Evolutionary conservation across 2,797 vertebrate species (phyloP).

Genomic region (Brotula barbata): DNA sequence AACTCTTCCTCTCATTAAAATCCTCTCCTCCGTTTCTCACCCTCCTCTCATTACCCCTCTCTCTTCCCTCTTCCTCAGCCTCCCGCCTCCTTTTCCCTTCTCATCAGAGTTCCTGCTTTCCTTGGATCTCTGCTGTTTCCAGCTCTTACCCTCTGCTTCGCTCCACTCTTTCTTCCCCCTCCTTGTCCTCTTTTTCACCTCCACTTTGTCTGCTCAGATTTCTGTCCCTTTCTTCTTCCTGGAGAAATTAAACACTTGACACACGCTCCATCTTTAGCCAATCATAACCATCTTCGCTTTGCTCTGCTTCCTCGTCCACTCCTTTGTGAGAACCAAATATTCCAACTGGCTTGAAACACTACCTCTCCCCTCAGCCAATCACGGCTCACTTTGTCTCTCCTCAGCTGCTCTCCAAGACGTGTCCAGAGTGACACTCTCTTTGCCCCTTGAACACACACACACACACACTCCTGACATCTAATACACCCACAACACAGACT

Average conservation of each 20-base stretch:
- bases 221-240: constrained; percentile 49
- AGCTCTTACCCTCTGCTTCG: constrained; percentile 31
- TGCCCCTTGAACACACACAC: constrained; percentile 6
- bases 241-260: constrained; percentile 39
- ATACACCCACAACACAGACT: constrained; percentile 19
- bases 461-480: constrained; percentile 19
- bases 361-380: constrained; percentile 64
- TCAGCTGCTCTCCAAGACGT: constrained; percentile 25
- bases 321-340: constrained; percentile 53
- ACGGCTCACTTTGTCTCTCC: constrained; percentile 8
- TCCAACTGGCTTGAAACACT: constrained; percentile 46
- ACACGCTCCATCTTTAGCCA: constrained; percentile 28
- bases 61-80: constrained; percentile 40
- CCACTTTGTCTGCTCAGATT: constrained; percentile 44
- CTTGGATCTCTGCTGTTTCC: neutral
- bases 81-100: constrained; percentile 34
- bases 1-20: constrained; percentile 47
- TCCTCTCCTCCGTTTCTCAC: constrained; percentile 35
- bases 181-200: constrained; percentile 56
- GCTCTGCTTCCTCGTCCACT: constrained; percentile 48
- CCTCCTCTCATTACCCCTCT: constrained; percentile 41
- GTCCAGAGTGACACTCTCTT: constrained; percentile 22
- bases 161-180: constrained; percentile 37
- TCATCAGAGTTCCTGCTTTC: constrained; percentile 9
- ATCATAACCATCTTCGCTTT: neutral